phyloP scores from a whole-genome alignment of 2,113 vertebrate species.

The Cnemophilus loriae region DNA sequence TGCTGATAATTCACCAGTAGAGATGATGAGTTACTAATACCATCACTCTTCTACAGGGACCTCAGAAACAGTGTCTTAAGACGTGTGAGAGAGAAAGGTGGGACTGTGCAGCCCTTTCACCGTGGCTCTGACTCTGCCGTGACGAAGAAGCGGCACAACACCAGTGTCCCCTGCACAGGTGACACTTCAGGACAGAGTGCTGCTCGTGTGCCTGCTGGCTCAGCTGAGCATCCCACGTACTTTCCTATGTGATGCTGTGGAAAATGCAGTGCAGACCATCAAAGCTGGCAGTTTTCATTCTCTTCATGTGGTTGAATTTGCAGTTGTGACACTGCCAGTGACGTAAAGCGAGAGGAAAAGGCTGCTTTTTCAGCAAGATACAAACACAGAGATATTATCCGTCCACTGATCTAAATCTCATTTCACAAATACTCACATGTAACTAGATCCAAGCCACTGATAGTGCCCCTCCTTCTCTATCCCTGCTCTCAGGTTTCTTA shows the following conservation, averaged over 20 bases:
- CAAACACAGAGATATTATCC: slow-evolving; percentile 5
- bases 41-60: neutral
- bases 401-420: slow-evolving; percentile 41
- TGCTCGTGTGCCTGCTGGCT: neutral
- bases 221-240: neutral
- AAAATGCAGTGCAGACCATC: neutral
- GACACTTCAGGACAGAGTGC: neutral
- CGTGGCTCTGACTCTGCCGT: neutral
- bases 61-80: neutral
- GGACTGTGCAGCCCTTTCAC: fast-evolving
- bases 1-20: neutral
- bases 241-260: neutral
- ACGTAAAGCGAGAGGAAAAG: slow-evolving; percentile 50
- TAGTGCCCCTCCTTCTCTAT: neutral
- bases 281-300: neutral
- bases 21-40: neutral
- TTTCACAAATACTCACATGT: neutral
- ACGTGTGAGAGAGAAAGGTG: fast-evolving
- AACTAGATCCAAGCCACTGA: neutral
- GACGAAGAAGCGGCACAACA: neutral
- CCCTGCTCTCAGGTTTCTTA: neutral
- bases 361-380: neutral
- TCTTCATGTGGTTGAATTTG: slow-evolving; percentile 20
- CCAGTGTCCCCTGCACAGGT: neutral
- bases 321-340: slow-evolving; percentile 26